These are phyloP conservation scores for Morbakka virulenta DNA, from an alignment of 30 jellyfish, hydroid and myxozoan genomes.

Conservation along the genomic window DNA sequence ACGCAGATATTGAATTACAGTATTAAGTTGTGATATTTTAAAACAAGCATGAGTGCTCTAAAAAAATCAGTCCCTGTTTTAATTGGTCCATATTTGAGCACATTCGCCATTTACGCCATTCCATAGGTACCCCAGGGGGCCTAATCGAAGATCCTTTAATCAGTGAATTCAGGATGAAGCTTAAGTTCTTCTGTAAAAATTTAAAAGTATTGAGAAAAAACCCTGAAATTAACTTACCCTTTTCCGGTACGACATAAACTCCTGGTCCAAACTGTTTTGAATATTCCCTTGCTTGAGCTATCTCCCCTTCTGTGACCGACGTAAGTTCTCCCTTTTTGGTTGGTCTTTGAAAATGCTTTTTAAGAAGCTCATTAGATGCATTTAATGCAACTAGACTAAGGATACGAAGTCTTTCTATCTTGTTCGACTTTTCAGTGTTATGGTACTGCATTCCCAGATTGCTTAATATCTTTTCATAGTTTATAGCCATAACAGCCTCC, in stretches of 20 bases:
- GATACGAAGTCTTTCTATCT: constrained; percentile 62
- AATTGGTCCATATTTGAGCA: too few relatives aligned
- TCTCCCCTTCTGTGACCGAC: constrained; percentile 71
- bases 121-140: too few relatives aligned
- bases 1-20: too few relatives aligned
- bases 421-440: constrained; percentile 39
- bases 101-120: too few relatives aligned
- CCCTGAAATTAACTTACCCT: constrained; percentile 1
- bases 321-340: constrained; percentile 59
- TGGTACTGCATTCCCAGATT: constrained; percentile 58
- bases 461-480: constrained; percentile 44
- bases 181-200: too few relatives aligned
- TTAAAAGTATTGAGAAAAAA: too few relatives aligned
- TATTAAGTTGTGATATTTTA: too few relatives aligned
- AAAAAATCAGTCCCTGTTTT: too few relatives aligned
- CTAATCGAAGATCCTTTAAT: too few relatives aligned
- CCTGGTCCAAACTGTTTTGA: constrained; percentile 89
- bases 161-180: too few relatives aligned
- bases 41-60: too few relatives aligned
- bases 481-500: constrained; percentile 62
- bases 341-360: constrained; percentile 47
- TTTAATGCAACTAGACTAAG: constrained; percentile 73
- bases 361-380: constrained; percentile 70
- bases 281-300: constrained; percentile 76
- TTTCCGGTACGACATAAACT: constrained; percentile 40